These are phyloP conservation scores for Lithophane ornitopus DNA, from an alignment of 2,888 invertebrate species.

Conservation along the genomic window DNA sequence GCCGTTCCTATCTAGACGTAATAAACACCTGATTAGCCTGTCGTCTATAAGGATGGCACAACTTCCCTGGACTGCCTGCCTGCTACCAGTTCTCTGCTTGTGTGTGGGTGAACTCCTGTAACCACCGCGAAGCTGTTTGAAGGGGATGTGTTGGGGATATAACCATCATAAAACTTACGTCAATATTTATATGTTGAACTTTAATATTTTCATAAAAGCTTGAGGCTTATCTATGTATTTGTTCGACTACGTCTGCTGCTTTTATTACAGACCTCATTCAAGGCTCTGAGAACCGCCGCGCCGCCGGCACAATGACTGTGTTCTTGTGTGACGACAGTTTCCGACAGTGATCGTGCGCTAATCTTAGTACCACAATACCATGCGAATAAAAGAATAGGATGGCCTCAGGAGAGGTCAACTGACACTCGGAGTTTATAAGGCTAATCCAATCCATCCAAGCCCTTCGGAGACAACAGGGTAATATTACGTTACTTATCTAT, in stretches of 20 bases:
- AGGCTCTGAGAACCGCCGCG: conserved; percentile 22
- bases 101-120: no score
- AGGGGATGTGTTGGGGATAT: no score
- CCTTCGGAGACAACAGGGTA: not conserved
- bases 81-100: no score
- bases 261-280: conserved; percentile 12
- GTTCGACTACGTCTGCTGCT: conserved; percentile 7
- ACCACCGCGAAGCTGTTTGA: no score
- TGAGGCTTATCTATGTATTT: not conserved
- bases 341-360: conserved; percentile 4
- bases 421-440: not conserved
- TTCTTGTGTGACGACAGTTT: conserved; percentile 2
- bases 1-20: no score
- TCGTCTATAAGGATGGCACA: no score
- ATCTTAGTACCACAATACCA: not conserved
- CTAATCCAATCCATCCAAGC: not conserved
- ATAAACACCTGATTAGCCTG: no score
- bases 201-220: no score
- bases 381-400: not conserved
- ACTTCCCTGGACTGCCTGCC: no score
- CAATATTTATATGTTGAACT: not conserved
- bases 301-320: not conserved
- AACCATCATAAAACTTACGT: not conserved
- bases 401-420: conserved; percentile 5
- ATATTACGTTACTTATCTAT: no score